Evolutionary conservation across 2,113 vertebrate genomes (phyloP).

Genomic region (Pyxicephalus adspersus): DNA sequence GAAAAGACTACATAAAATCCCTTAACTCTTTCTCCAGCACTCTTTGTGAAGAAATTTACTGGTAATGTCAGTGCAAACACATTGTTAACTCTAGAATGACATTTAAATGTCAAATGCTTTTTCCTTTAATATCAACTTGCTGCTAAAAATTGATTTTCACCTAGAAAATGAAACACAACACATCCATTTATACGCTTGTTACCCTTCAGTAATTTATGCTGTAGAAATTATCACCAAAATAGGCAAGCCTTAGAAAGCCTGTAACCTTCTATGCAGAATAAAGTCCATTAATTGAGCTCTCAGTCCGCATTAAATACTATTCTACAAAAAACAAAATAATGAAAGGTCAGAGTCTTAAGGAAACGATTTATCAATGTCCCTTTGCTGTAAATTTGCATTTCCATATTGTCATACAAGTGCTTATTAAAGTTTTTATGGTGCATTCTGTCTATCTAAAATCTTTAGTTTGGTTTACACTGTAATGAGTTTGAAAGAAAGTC

Average conservation of each 20-base stretch:
- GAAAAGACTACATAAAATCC: too few relatives aligned
- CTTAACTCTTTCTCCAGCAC: not conserved
- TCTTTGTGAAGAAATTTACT: constrained; percentile 14
- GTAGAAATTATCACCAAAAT: constrained; percentile 43
- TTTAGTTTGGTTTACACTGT: too few relatives aligned
- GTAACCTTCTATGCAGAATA: constrained; percentile 30
- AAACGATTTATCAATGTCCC: not conserved
- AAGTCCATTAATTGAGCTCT: constrained; percentile 13
- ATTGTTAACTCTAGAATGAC: constrained; percentile 48
- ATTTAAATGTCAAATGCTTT: constrained; percentile 54
- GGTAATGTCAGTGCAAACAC: constrained; percentile 27
- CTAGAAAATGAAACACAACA: constrained; percentile 47
- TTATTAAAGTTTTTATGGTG: constrained; percentile 7
- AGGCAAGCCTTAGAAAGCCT: not conserved
- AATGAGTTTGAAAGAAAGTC: too few relatives aligned
- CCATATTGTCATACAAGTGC: not conserved
- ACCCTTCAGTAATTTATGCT: constrained; percentile 44
- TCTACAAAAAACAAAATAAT: constrained; percentile 21
- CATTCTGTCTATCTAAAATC: too few relatives aligned
- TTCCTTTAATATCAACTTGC: constrained; percentile 49
- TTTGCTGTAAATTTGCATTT: not conserved
- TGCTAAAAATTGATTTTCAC: constrained; percentile 49
- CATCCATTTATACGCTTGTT: constrained; percentile 27
- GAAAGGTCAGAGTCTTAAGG: not conserved
- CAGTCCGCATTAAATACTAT: not conserved